These are phyloP conservation scores for Thelohanellus kitauei DNA, from an alignment of 30 jellyfish, hydroid and myxozoan genomes.

Conservation along the genomic window DNA sequence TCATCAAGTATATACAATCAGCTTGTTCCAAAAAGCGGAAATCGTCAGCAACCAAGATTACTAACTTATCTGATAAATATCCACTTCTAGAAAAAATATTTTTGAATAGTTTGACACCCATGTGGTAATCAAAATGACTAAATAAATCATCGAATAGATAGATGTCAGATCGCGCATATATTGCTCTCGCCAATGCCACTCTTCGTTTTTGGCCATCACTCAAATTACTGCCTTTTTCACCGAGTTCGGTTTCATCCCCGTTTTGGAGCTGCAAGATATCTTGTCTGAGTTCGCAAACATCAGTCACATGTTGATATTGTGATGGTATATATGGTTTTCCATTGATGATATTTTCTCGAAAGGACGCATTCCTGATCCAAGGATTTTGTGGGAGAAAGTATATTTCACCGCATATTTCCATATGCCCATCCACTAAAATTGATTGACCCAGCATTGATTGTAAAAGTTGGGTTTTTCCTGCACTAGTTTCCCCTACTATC, in stretches of 20 bases:
- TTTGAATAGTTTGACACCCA: slow-evolving; percentile 17
- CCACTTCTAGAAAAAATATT: background rate
- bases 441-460: too few species aligned
- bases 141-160: slow-evolving; percentile 60
- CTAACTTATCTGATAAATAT: background rate
- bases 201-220: slow-evolving; percentile 99
- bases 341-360: slow-evolving; percentile 38
- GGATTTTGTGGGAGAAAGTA: slow-evolving; percentile 80
- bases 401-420: too few species aligned
- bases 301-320: slow-evolving; percentile 18
- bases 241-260: slow-evolving; percentile 72
- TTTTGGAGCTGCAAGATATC: slow-evolving; percentile 29
- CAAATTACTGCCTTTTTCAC: slow-evolving; percentile 82
- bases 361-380: slow-evolving; percentile 63
- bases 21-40: slow-evolving; percentile 27
- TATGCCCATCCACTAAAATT: too few species aligned
- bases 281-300: slow-evolving; percentile 42
- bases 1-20: slow-evolving; percentile 31
- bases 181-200: slow-evolving; percentile 70
- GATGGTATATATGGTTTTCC: slow-evolving; percentile 11
- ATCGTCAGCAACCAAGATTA: slow-evolving; percentile 49
- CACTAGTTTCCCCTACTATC: too few species aligned
- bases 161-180: slow-evolving; percentile 37
- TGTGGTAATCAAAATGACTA: slow-evolving; percentile 51
- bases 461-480: too few species aligned